A percentile compares a stretch with the other conserved stretches of the same genome.
phyloP scores from a whole-genome alignment of 2,797 vertebrate species.

The Takifugu ocellatus region DNA sequence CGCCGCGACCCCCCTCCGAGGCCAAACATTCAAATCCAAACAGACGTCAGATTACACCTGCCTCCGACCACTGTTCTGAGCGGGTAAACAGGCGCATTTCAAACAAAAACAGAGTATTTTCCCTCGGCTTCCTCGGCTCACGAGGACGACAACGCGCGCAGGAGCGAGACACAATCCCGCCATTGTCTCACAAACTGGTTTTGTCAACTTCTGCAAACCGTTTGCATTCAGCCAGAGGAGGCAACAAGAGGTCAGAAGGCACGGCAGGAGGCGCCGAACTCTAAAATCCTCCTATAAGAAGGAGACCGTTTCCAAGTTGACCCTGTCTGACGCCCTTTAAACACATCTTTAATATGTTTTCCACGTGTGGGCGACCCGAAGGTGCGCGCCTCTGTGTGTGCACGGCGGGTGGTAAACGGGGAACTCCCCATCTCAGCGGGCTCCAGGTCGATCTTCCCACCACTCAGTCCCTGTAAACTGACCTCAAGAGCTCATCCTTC shows the following conservation, averaged over 20 bases:
- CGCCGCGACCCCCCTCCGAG: neutral
- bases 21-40: constrained; percentile 58
- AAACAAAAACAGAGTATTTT: constrained; percentile 24
- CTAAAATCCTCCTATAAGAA: too few species aligned
- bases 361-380: neutral
- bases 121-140: constrained; percentile 3
- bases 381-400: neutral
- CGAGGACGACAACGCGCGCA: neutral
- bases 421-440: constrained; percentile 47
- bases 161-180: constrained; percentile 1
- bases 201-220: too few species aligned
- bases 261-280: too few species aligned
- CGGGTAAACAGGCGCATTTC: constrained; percentile 24
- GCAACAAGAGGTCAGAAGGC: too few species aligned
- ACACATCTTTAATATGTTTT: too few species aligned
- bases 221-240: too few species aligned
- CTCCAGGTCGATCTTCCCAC: constrained; percentile 31
- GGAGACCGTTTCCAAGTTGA: too few species aligned
- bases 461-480: constrained; percentile 12
- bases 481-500: constrained; percentile 4
- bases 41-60: constrained; percentile 50
- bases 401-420: constrained; percentile 37
- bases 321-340: too few species aligned
- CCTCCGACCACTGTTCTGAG: constrained; percentile 14
- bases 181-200: too few species aligned